A percentile compares a stretch with the other conserved stretches of the same genome.
Evolutionary conservation across 2,888 invertebrate genomes (phyloP).

Genomic region (Heliconius hortense): DNA sequence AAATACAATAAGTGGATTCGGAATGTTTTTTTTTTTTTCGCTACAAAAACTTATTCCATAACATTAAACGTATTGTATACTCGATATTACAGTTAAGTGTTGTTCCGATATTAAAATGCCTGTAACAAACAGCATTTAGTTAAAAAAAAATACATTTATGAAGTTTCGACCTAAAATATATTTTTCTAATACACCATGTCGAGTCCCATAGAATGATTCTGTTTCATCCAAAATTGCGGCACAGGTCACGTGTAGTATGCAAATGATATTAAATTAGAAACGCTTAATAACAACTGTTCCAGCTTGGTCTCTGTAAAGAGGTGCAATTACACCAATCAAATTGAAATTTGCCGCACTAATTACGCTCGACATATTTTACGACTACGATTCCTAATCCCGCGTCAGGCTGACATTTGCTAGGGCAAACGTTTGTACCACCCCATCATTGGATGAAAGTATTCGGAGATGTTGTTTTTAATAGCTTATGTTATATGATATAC

Average conservation of each 20-base stretch:
- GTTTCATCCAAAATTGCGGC: conserved; percentile 34
- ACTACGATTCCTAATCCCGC: conserved; percentile 55
- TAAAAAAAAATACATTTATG: too few species aligned
- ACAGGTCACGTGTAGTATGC: conserved; percentile 77
- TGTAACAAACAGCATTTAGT: too few species aligned
- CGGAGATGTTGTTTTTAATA: conserved; percentile 10
- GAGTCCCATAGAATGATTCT: conserved; percentile 9
- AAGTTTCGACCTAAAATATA: too few species aligned
- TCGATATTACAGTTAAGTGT: too few species aligned
- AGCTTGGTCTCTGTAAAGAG: conserved; percentile 70
- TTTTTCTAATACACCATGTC: not conserved
- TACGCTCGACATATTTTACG: conserved; percentile 74
- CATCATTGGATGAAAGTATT: conserved; percentile 28
- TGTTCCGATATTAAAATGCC: not conserved
- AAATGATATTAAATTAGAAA: conserved; percentile 81
- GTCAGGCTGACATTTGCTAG: conserved; percentile 53
- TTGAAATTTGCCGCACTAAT: conserved; percentile 78
- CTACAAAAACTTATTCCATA: not conserved
- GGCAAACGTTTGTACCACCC: conserved; percentile 42
- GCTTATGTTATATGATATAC: not conserved
- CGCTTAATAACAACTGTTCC: conserved; percentile 81
- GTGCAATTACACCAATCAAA: conserved; percentile 82
- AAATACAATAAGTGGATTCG: conserved; percentile 46
- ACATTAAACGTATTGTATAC: not conserved
- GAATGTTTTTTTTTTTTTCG: conserved; percentile 38